Percentiles rank a stretch among this genome's conserved stretches.
phyloP scores from a whole-genome alignment of 2,888 invertebrate species.

The Dryadula phaetusa region DNA sequence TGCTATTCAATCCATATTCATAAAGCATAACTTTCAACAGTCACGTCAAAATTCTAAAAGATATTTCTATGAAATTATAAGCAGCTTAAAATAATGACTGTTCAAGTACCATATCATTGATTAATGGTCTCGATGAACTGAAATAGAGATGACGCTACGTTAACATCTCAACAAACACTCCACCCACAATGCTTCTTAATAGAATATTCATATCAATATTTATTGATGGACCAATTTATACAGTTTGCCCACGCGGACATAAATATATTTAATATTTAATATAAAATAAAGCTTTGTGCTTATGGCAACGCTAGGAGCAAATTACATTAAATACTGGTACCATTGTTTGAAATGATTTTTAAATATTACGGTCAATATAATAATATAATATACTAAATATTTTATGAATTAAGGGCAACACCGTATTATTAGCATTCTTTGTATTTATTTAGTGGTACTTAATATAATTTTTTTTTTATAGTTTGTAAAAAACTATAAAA shows the following conservation, averaged over 20 bases:
- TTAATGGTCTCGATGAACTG: constrained; percentile 51
- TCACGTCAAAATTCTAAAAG: too few species aligned
- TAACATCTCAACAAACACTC: constrained; percentile 50
- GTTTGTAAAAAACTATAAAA: too few species aligned
- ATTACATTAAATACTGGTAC: constrained; percentile 4
- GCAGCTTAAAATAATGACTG: not conserved
- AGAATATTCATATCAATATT: constrained; percentile 57
- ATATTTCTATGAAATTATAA: not conserved
- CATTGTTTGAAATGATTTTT: not conserved
- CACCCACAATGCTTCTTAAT: constrained; percentile 56
- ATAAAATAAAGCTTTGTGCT: constrained; percentile 6
- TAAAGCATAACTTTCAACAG: too few species aligned
- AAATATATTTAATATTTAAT: constrained; percentile 28
- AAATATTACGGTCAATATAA: not conserved
- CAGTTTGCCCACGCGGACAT: constrained; percentile 58
- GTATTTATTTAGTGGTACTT: too few species aligned
- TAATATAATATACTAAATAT: not conserved
- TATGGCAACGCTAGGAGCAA: not conserved
- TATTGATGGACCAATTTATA: constrained; percentile 57
- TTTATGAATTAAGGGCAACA: not conserved
- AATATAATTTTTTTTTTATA: too few species aligned
- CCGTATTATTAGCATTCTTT: too few species aligned
- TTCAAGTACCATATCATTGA: constrained; percentile 16
- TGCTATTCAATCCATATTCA: too few species aligned
- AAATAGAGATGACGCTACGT: constrained; percentile 67